Conservation (phyloP, 2,888 invertebrate species). For the Cyaniris semiargus region DNA sequence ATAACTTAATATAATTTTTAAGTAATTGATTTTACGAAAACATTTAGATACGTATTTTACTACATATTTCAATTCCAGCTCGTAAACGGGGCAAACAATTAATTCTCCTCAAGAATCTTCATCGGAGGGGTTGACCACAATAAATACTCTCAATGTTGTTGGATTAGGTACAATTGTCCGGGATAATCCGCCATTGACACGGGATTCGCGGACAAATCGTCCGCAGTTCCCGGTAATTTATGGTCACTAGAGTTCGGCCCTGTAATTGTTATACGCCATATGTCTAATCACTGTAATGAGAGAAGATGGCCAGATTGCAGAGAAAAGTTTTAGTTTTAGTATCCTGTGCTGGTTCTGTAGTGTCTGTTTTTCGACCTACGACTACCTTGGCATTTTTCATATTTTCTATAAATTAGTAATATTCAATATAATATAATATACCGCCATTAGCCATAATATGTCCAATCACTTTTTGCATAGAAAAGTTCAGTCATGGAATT, state of each 20-base stretch:
- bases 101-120: constrained; percentile 44
- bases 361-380: too few relatives aligned
- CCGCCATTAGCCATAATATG: too few relatives aligned
- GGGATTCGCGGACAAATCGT: constrained; percentile 64
- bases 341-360: too few relatives aligned
- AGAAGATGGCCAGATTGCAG: not conserved
- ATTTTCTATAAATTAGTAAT: too few relatives aligned
- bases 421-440: too few relatives aligned
- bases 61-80: not conserved
- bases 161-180: constrained; percentile 63
- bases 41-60: too few relatives aligned
- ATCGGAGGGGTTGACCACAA: constrained; percentile 57
- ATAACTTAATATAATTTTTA: too few relatives aligned
- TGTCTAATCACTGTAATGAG: constrained; percentile 9
- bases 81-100: not conserved
- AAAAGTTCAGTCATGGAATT: too few relatives aligned
- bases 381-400: too few relatives aligned
- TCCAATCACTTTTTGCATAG: too few relatives aligned
- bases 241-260: constrained; percentile 45
- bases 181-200: constrained; percentile 71
- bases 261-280: constrained; percentile 18
- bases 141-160: constrained; percentile 66
- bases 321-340: too few relatives aligned
- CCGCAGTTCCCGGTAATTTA: constrained; percentile 57
- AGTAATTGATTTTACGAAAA: not conserved